These are phyloP conservation scores for Mycteria americana DNA, from an alignment of 2,797 vertebrate genomes.

Conservation along the genomic window DNA sequence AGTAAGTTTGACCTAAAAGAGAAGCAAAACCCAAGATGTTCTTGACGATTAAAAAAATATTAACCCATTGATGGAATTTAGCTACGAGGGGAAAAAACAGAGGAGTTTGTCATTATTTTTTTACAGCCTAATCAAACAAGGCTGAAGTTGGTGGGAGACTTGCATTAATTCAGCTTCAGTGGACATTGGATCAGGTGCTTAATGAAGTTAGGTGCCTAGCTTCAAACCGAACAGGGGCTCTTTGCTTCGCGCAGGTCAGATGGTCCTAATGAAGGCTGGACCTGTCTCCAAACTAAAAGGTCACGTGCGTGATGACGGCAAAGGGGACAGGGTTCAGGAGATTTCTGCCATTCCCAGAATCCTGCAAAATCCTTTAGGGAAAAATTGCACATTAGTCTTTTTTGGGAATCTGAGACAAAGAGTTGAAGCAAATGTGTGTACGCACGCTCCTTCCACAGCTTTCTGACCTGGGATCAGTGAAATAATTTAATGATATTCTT, in stretches of 20 bases:
- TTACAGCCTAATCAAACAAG: neutral
- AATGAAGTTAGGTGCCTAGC: neutral
- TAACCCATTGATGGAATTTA: neutral
- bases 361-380: neutral
- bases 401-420: neutral
- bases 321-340: neutral
- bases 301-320: fast-evolving
- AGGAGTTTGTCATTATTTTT: neutral
- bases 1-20: neutral
- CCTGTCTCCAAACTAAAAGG: neutral
- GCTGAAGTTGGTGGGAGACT: neutral
- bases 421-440: neutral
- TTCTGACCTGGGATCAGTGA: neutral
- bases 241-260: neutral
- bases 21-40: neutral
- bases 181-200: neutral
- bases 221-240: neutral
- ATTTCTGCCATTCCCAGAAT: neutral
- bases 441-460: neutral
- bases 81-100: neutral
- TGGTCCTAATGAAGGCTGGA: neutral
- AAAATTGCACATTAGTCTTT: neutral
- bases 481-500: neutral
- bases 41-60: neutral
- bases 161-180: neutral